Evolutionary conservation across 2,113 vertebrate species (phyloP), one percentile per base, ranked within the genome.

Genomic region (Myocastor coypus): DNA sequence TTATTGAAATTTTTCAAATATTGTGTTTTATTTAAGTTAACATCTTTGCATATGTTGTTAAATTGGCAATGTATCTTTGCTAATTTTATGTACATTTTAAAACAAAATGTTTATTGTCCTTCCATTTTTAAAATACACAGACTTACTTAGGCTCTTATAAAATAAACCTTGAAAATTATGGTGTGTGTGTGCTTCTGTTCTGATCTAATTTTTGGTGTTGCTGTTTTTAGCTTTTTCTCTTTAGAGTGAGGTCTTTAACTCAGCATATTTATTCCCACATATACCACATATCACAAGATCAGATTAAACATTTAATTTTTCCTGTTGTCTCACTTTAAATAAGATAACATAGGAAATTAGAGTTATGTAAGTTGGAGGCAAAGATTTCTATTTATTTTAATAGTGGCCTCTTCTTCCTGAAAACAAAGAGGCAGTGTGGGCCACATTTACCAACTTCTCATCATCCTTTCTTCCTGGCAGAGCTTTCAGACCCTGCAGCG

Each of bases 11-110:
- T 71, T 83, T 50, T 32, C 19, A 85, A 71, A 78, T 80, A 13
- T 40, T 52, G 73, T 52, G 82, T 73, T 95, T 89, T 30, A 87
- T 52, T 94, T 82, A 84, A 87, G 75, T 95, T 93, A 94, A 71
- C 3, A 46, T 40, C 80, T 19, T 50, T 93, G 2, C n/a, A 80
- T 50, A 91, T 91, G 83, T 42, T 34, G 37, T 95, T 83, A 92
- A 13, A 16, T 77, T 84, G 34, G 2, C 22, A 89, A 24, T 81
- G 19, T 73, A 37, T 86, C 50, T 80, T n/a, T n/a, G 11, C 6
- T 19, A 80, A 57, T 37, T 32, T 71, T 89, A 83, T 80, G 69
- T 71, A 61, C 22, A 12, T 11, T 61, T 89, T 83, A 57, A 94
- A 87, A 92, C 34, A 68, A 46, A 57, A 12, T 82, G 13, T 30